Conservation (phyloP, 2,113 vertebrate species). For the Ictalurus furcatus region DNA sequence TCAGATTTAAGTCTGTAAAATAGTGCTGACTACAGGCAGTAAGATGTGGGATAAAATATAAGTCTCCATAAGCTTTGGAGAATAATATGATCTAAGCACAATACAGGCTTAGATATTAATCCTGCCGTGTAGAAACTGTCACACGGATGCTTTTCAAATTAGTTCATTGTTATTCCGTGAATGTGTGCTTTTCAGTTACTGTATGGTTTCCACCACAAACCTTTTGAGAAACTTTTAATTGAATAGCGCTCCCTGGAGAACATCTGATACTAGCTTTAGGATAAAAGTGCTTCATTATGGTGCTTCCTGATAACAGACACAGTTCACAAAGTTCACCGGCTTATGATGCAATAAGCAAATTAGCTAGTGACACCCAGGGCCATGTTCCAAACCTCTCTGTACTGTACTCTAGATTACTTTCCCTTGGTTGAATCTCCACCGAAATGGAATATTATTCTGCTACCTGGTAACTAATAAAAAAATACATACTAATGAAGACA, state of each 20-base stretch:
- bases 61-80: constrained; percentile 14
- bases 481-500: neutral
- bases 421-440: neutral
- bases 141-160: neutral
- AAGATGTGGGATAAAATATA: neutral
- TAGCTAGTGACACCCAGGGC: neutral
- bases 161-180: constrained; percentile 5
- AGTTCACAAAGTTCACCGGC: neutral
- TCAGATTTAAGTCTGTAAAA: neutral
- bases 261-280: constrained; percentile 6
- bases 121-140: constrained; percentile 1
- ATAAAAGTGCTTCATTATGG: constrained; percentile 22
- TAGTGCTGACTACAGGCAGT: constrained; percentile 18
- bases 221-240: constrained; percentile 33
- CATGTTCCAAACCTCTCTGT: neutral
- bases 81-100: constrained; percentile 14
- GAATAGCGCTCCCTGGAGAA: constrained; percentile 10
- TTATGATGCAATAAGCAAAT: constrained; percentile 3
- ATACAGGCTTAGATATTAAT: constrained; percentile 29
- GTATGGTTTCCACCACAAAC: neutral
- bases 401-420: neutral
- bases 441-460: neutral
- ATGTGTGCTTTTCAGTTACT: constrained; percentile 17
- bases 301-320: constrained; percentile 1
- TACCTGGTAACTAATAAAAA: neutral